These are phyloP conservation scores for Pungitius pungitius DNA, from an alignment of 2,113 vertebrate genomes.

Conservation along the genomic window DNA sequence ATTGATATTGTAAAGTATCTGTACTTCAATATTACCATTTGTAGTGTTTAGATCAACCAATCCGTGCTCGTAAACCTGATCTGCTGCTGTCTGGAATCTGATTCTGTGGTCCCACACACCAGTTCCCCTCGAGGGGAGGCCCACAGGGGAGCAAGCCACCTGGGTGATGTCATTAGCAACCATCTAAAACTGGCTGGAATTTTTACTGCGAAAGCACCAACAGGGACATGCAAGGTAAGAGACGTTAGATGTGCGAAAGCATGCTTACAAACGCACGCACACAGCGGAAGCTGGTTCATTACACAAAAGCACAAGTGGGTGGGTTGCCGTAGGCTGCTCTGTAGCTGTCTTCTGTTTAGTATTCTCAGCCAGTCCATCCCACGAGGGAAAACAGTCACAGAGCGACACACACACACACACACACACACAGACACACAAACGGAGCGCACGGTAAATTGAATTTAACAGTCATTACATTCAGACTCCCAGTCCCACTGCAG, in stretches of 20 bases:
- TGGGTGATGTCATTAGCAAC: constrained; percentile 33
- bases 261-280: background rate
- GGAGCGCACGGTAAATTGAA: constrained; percentile 33
- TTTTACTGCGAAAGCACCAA: constrained; percentile 15
- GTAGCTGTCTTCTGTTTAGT: constrained; percentile 26
- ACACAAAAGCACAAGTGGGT: constrained; percentile 33
- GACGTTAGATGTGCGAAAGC: background rate
- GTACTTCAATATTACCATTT: background rate
- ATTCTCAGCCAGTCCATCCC: constrained; percentile 31
- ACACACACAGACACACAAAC: constrained; percentile 38
- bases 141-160: constrained; percentile 14
- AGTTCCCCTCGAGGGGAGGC: constrained; percentile 5
- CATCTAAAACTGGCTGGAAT: constrained; percentile 22
- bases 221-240: background rate
- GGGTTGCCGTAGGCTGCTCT: constrained; percentile 27
- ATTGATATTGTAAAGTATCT: too few relatives aligned
- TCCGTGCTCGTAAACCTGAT: background rate
- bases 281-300: constrained; percentile 15
- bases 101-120: constrained; percentile 14
- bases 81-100: background rate
- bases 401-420: constrained; percentile 32
- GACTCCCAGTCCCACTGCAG: constrained; percentile 30
- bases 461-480: constrained; percentile 48
- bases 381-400: constrained; percentile 17
- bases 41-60: background rate